Evolutionary conservation across 2,888 invertebrate species (phyloP).

Genomic region (Tachina lurida): DNA sequence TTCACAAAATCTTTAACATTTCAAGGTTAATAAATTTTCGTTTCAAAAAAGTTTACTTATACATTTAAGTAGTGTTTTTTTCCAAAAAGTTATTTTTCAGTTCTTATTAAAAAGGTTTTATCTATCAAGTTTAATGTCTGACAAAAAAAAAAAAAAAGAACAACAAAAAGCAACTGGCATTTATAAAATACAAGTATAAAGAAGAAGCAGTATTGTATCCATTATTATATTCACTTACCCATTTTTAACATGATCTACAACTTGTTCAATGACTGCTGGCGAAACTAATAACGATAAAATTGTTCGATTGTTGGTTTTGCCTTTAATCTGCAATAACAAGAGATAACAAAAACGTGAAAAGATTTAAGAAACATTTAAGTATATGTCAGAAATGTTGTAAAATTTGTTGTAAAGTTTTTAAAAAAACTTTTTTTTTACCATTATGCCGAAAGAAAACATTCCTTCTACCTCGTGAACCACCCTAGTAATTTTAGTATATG

Average conservation of each 20-base stretch:
- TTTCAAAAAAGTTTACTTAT: background rate
- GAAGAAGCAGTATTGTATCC: background rate
- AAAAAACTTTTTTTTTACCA: no score
- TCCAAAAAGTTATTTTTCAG: background rate
- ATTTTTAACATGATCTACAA: conserved; percentile 83
- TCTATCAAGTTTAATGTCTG: background rate
- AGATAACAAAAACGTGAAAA: conserved; percentile 41
- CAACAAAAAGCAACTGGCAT: conserved; percentile 8
- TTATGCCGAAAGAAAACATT: no score
- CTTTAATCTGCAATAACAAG: conserved; percentile 83
- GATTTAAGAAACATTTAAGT: background rate
- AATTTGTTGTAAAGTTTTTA: no score
- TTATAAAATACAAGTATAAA: background rate
- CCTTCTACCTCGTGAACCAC: no score
- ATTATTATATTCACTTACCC: conserved; percentile 79
- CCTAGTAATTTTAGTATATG: no score
- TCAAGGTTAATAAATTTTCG: conserved; percentile 7
- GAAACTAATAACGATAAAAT: conserved; percentile 93
- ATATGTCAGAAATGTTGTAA: background rate
- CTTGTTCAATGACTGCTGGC: conserved; percentile 87
- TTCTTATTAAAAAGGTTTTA: conserved; percentile 6
- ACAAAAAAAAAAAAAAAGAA: background rate
- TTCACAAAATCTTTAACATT: background rate
- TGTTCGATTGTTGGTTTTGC: conserved; percentile 94
- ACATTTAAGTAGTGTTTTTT: conserved; percentile 13